Conservation (phyloP, 53 echinoderm and acorn worm genomes). For the Zoroaster sp. region DNA sequence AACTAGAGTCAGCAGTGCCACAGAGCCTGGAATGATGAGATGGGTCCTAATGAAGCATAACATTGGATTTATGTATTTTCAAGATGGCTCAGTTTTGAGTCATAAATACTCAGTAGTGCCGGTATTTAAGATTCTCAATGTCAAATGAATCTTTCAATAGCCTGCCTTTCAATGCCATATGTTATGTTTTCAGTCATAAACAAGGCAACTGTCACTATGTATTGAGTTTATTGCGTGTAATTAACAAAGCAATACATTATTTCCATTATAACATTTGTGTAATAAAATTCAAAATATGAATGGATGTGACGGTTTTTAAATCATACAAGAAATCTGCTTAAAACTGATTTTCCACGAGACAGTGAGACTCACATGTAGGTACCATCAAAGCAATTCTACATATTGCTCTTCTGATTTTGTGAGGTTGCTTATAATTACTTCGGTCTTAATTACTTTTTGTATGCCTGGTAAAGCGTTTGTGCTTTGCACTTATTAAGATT, state of each 20-base stretch:
- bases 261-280: neutral
- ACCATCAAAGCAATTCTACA: neutral
- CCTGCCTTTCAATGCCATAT: neutral
- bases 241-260: neutral
- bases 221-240: neutral
- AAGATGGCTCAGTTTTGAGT: neutral
- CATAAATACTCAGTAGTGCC: neutral
- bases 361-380: neutral
- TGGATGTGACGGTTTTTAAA: too few relatives aligned
- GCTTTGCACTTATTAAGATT: too few relatives aligned
- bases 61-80: neutral
- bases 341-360: neutral
- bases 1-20: too few relatives aligned
- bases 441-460: neutral
- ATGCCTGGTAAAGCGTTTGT: neutral
- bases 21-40: too few relatives aligned
- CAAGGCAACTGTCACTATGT: neutral
- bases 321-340: neutral
- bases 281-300: too few relatives aligned
- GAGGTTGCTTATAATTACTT: neutral
- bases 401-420: neutral
- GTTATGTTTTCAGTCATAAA: neutral
- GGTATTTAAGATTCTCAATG: neutral
- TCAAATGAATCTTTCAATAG: neutral
- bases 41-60: too few relatives aligned